Base-by-base conservation (phyloP, 2,113 vertebrate genomes). In the Hystrix brachyura region DNA sequence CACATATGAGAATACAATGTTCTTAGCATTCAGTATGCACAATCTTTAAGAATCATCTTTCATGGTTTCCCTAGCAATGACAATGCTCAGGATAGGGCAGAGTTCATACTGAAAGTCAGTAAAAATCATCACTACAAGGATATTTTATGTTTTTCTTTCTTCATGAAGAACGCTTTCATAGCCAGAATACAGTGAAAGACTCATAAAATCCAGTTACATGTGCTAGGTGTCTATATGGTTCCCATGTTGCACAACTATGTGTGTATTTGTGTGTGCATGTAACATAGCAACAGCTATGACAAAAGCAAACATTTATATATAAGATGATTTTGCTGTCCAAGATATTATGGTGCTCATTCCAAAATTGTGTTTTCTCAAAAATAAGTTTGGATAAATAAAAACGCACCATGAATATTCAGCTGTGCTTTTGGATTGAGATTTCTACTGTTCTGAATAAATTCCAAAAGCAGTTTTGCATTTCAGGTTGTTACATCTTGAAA, bases 301-400 rank as follows among this genome's bases (percentile, higher is more conserved):
- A 96, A 87, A 94, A 95, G 83, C 59, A 97, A 97, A 91, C 17
- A 9, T 96, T 97, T 98, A 93, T 32, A 82, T 78, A 69, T 94
- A 85, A 90, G 69, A 84, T 85, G 67, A 92, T 97, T 97, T 95
- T 95, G 38, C n/a, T 97, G 81, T 87, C 90, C 92, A 94, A 94
- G 93, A 96, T 86, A 94, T 38, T 87, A 69, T 59, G 64, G 51
- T 87, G 78, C 94, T 94, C 34, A 4, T 88, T 94, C 95, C 90
- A 97, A 98, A 98, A 95, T 84, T 96, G 62, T 96, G 71, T 90
- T 98, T 97, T 97, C 67, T 90, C 78, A 96, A 97, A 72, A 53
- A 97, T 96, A 90, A 62, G 38, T 97, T 94, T 97, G 90, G 90
- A 94, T 98, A 97, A 97, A 97, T 95, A 94, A 96, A 97, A 98